phyloP scores from a whole-genome alignment of 2,888 invertebrate species.

The Strigamia transsilvanica region DNA sequence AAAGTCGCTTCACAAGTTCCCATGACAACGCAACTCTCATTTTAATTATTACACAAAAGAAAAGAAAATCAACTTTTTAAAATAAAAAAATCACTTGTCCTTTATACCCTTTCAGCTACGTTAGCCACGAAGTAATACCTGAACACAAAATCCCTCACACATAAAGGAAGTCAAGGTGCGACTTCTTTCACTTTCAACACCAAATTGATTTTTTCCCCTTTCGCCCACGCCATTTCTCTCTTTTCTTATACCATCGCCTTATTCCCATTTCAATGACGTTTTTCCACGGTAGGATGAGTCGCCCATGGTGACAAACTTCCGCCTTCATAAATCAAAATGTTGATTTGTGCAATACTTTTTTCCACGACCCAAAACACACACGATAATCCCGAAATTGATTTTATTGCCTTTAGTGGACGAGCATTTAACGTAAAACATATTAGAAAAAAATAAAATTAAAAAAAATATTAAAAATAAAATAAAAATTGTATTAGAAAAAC shows the following conservation, averaged over 20 bases:
- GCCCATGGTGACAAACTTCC: background rate
- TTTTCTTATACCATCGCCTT: slow-evolving; percentile 23
- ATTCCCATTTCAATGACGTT: slow-evolving; percentile 12
- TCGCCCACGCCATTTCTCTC: background rate
- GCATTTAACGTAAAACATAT: background rate
- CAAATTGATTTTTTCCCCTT: slow-evolving; percentile 5
- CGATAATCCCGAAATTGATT: background rate
- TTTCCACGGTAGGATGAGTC: background rate
- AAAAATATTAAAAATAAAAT: background rate
- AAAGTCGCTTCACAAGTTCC: no score
- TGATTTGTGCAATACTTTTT: slow-evolving; percentile 6
- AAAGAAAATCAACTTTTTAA: background rate
- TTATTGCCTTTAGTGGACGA: background rate
- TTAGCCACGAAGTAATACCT: background rate
- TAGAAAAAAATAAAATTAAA: no score
- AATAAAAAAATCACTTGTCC: background rate
- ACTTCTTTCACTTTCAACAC: slow-evolving; percentile 21
- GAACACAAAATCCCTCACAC: background rate
- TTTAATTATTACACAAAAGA: no score
- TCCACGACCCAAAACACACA: background rate
- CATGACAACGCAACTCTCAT: no score
- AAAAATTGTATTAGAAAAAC: background rate
- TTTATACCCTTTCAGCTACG: background rate
- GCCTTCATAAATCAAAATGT: slow-evolving; percentile 14
- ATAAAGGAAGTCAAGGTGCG: background rate